Percentiles rank a stretch among this genome's conserved stretches.
phyloP scores from a whole-genome alignment of 1,140 invertebrate species.

The Eufriesea mexicana region DNA sequence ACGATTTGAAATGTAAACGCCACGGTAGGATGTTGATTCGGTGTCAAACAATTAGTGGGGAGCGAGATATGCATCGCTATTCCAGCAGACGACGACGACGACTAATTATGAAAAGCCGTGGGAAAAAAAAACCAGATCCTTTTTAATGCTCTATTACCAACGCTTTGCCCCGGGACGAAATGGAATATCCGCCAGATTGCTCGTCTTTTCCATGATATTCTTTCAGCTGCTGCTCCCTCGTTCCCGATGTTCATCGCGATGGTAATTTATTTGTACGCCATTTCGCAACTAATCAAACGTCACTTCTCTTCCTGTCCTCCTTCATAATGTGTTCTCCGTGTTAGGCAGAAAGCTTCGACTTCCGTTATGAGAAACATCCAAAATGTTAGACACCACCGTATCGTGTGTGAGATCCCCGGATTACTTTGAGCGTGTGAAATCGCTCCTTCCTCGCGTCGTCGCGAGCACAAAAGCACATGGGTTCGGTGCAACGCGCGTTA shows the following conservation, averaged over 20 bases:
- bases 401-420: neutral
- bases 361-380: no score
- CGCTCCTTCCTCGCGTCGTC: neutral
- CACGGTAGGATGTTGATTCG: constrained; percentile 28
- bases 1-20: constrained; percentile 47
- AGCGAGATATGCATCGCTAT: constrained; percentile 25
- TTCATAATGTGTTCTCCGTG: no score
- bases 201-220: no score
- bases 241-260: neutral
- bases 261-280: neutral
- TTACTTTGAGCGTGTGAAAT: neutral
- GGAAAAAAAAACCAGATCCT: constrained; percentile 18
- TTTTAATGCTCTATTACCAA: constrained; percentile 9
- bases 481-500: neutral
- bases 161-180: neutral
- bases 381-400: neutral
- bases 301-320: neutral
- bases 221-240: neutral
- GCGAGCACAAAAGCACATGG: neutral
- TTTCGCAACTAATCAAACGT: neutral
- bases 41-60: constrained; percentile 48
- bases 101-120: constrained; percentile 29
- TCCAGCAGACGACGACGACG: neutral
- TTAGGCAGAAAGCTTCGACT: neutral
- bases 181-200: neutral